Conservation (phyloP, 2,797 vertebrate genomes). For the Naso thynnoides region DNA sequence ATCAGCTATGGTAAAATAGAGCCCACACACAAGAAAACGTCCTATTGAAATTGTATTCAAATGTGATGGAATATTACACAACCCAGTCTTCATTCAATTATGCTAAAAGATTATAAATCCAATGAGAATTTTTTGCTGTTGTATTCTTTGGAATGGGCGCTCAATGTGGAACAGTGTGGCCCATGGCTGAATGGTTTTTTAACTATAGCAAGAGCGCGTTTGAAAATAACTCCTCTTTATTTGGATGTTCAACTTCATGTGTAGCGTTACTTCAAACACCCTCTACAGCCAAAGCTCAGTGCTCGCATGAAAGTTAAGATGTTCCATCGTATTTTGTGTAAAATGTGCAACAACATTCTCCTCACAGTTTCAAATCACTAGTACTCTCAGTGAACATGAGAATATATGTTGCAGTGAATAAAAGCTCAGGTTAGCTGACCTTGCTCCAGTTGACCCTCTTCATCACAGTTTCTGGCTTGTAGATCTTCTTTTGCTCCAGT, state of each 20-base stretch:
- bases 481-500: constrained; percentile 92
- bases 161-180: constrained; percentile 42
- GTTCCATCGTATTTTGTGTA: neutral
- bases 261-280: neutral
- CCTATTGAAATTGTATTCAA: constrained; percentile 70
- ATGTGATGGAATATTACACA: constrained; percentile 61
- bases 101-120: constrained; percentile 60
- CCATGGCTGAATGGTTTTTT: constrained; percentile 54
- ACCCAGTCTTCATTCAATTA: constrained; percentile 64
- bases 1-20: constrained; percentile 62
- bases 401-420: neutral
- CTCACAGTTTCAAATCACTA: neutral
- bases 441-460: constrained; percentile 98
- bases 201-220: constrained; percentile 55
- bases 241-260: constrained; percentile 49
- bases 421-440: constrained; percentile 80
- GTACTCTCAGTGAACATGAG: neutral
- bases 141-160: constrained; percentile 62
- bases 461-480: constrained; percentile 91
- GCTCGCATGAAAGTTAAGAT: neutral
- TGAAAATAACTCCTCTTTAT: constrained; percentile 38
- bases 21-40: constrained; percentile 35
- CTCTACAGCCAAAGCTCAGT: neutral
- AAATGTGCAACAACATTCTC: neutral
- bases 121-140: constrained; percentile 69